Evolutionary conservation across 2,113 vertebrate species (phyloP).

Genomic region (Lophura nycthemera): DNA sequence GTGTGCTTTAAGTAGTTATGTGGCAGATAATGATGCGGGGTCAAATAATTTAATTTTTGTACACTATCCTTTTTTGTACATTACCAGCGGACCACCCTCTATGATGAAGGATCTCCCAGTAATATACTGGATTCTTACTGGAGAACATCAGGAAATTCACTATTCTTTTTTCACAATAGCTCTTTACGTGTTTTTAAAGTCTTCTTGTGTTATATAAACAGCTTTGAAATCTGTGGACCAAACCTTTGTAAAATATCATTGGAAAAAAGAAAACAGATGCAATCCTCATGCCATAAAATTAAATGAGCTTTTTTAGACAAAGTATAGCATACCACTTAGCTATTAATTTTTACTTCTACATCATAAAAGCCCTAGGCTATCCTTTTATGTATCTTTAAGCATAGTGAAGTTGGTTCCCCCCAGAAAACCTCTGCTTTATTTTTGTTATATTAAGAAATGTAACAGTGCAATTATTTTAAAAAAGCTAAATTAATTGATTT

Average conservation of each 20-base stretch:
- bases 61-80: conserved; percentile 80
- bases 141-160: conserved; percentile 74
- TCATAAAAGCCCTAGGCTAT: conserved; percentile 54
- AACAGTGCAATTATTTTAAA: background rate
- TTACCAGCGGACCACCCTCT: conserved; percentile 85
- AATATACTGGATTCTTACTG: conserved; percentile 70
- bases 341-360: conserved; percentile 71
- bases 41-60: conserved; percentile 92
- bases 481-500: background rate
- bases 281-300: conserved; percentile 64
- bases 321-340: conserved; percentile 48
- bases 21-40: conserved; percentile 85
- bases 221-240: conserved; percentile 68
- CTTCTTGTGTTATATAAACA: conserved; percentile 50
- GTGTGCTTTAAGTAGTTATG: conserved; percentile 85
- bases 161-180: conserved; percentile 72
- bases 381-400: conserved; percentile 46
- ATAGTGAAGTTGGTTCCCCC: background rate
- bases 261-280: conserved; percentile 69
- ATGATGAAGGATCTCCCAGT: conserved; percentile 78
- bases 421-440: conserved; percentile 20
- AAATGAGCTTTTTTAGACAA: conserved; percentile 71
- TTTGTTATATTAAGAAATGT: conserved; percentile 5
- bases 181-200: conserved; percentile 57
- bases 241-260: conserved; percentile 72